Percentiles rank a stretch among this genome's conserved stretches.
Conservation (phyloP, 1,140 invertebrate species). For the Trichonephila clavipes region DNA sequence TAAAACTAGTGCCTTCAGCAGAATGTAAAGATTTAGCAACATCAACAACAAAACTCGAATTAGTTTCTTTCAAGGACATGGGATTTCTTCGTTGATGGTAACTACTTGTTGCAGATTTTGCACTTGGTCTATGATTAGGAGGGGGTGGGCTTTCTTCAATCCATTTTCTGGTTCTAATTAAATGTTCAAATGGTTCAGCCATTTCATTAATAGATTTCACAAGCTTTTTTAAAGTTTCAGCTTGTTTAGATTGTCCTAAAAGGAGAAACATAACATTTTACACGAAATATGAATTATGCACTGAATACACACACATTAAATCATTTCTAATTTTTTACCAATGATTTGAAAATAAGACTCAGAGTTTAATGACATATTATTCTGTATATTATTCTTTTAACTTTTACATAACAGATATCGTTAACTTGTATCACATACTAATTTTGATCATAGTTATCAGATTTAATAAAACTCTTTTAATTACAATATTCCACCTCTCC, state of each 20-base stretch:
- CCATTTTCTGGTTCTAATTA: slow-evolving; percentile 59
- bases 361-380: too few species aligned
- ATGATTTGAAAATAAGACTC: too few species aligned
- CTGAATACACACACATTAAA: too few species aligned
- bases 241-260: slow-evolving; percentile 1
- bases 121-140: slow-evolving; percentile 5
- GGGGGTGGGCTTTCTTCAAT: slow-evolving; percentile 63
- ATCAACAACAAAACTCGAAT: slow-evolving; percentile 23
- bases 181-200: slow-evolving; percentile 53
- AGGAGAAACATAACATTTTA: neutral
- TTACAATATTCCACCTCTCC: too few species aligned
- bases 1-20: slow-evolving; percentile 5
- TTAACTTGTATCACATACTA: too few species aligned
- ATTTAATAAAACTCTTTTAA: too few species aligned
- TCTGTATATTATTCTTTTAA: too few species aligned
- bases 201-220: slow-evolving; percentile 57
- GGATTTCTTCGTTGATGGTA: neutral
- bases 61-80: neutral
- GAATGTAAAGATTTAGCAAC: slow-evolving; percentile 36
- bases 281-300: too few species aligned
- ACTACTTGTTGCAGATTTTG: neutral
- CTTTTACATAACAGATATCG: too few species aligned
- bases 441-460: too few species aligned
- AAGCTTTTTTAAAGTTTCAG: slow-evolving; percentile 55
- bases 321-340: too few species aligned